A percentile compares a stretch with the other conserved stretches of the same genome.
phyloP scores from a whole-genome alignment of 92 coral and sea anemone genomes.

The Chrysogorgia sp. region DNA sequence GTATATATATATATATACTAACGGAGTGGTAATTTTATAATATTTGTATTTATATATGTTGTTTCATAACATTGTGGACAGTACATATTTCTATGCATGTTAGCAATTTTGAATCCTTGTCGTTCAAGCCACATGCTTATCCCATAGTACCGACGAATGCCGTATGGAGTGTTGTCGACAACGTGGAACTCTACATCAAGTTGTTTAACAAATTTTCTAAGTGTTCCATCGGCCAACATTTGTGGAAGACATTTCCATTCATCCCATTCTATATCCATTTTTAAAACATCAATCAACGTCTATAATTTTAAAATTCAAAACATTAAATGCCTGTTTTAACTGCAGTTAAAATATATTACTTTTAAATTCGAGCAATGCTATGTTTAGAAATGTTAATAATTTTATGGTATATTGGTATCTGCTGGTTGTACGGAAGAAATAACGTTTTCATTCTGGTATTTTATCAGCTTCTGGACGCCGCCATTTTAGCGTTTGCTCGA shows the following conservation, averaged over 20 bases:
- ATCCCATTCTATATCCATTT: slow-evolving; percentile 90
- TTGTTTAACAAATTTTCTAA: slow-evolving; percentile 71
- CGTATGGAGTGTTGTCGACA: slow-evolving; percentile 37
- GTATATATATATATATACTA: too few species aligned
- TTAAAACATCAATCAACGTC: slow-evolving; percentile 74
- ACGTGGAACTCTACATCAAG: slow-evolving; percentile 75
- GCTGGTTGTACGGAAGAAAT: too few species aligned
- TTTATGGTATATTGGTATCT: too few species aligned
- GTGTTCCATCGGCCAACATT: slow-evolving; percentile 81
- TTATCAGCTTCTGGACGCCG: too few species aligned
- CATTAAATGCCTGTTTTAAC: too few species aligned
- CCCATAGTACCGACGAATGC: slow-evolving; percentile 68
- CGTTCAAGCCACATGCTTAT: slow-evolving; percentile 77
- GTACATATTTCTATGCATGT: slow-evolving; percentile 73
- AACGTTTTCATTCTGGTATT: too few species aligned
- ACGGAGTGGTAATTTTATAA: slow-evolving; percentile 56
- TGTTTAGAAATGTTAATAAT: too few species aligned
- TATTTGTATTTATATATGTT: slow-evolving; percentile 73
- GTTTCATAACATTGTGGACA: slow-evolving; percentile 80
- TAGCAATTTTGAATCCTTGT: slow-evolving; percentile 77
- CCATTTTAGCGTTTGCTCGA: too few species aligned
- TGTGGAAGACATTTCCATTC: slow-evolving; percentile 90
- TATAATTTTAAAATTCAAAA: slow-evolving; percentile 5
- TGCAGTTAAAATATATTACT: too few species aligned
- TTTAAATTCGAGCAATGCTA: too few species aligned